Evolutionary conservation across 2,888 invertebrate species (phyloP).

Genomic region (Uloborus plumipes): DNA sequence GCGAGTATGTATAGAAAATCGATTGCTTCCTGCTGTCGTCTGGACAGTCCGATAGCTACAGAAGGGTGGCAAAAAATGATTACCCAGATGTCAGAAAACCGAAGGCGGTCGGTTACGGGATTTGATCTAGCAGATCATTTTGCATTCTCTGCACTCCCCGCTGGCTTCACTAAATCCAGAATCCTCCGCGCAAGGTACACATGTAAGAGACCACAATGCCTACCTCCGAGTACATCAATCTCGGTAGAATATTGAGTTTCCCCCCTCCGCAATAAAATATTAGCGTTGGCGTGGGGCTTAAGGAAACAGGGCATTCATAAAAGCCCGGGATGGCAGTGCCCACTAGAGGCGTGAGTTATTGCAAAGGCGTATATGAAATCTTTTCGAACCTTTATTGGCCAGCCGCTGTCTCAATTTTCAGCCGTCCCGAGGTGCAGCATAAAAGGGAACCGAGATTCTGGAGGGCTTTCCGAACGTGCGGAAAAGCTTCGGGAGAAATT

Average conservation of each 20-base stretch:
- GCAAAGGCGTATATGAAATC: conserved; percentile 51
- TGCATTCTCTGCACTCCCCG: conserved; percentile 46
- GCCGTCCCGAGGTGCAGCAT: conserved; percentile 9
- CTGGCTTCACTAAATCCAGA: conserved; percentile 38
- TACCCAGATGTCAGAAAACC: conserved; percentile 48
- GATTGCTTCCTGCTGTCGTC: conserved; percentile 21
- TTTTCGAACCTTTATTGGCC: conserved; percentile 50
- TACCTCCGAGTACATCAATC: conserved; percentile 29
- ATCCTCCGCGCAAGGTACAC: conserved; percentile 30
- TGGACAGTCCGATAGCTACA: conserved; percentile 34
- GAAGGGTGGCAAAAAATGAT: conserved; percentile 42
- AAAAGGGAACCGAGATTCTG: conserved; percentile 3
- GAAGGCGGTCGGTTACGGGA: conserved; percentile 55
- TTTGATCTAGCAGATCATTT: conserved; percentile 54
- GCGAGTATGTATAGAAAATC: conserved; percentile 15
- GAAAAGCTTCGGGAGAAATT: too few species aligned
- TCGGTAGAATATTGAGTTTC: conserved; percentile 48
- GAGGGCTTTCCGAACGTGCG: not conserved
- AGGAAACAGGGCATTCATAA: conserved; percentile 50
- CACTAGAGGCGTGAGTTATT: conserved; percentile 51
- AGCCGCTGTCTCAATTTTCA: conserved; percentile 49
- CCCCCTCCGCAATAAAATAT: conserved; percentile 51
- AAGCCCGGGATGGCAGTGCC: conserved; percentile 16
- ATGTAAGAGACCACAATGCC: conserved; percentile 36
- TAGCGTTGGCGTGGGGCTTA: conserved; percentile 30